A percentile compares a stretch with the other conserved stretches of the same genome.
These are phyloP conservation scores for Iselma pallidipennis DNA, from an alignment of 2,888 invertebrate species.

Conservation along the genomic window DNA sequence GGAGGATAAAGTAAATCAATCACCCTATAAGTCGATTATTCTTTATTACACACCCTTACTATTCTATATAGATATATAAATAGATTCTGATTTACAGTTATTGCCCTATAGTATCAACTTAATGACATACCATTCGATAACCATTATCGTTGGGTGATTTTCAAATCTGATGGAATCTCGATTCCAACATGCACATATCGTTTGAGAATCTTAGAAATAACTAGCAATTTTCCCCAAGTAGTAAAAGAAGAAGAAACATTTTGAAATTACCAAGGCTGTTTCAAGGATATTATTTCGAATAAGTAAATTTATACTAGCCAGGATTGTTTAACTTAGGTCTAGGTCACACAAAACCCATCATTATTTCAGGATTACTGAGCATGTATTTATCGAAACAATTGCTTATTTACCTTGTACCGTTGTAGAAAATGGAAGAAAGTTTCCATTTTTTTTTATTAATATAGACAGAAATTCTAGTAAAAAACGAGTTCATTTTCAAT, in stretches of 20 bases:
- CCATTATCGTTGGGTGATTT: slow-evolving; percentile 29
- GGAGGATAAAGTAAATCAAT: slow-evolving; percentile 15
- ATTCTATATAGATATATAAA: no score
- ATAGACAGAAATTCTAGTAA: background rate
- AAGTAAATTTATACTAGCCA: background rate
- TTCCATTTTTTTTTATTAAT: no score
- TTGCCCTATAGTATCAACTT: slow-evolving; percentile 24
- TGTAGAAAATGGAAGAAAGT: background rate
- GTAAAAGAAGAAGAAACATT: background rate
- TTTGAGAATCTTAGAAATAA: slow-evolving; percentile 12
- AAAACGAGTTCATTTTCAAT: background rate
- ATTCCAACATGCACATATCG: slow-evolving; percentile 13
- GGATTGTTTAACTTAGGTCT: background rate
- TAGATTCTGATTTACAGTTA: slow-evolving; percentile 40
- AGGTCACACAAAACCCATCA: background rate
- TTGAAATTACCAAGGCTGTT: slow-evolving; percentile 2
- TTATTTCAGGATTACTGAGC: background rate
- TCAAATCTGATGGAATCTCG: background rate
- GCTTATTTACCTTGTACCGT: background rate
- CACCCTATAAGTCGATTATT: slow-evolving; percentile 29
- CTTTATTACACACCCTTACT: slow-evolving; percentile 28
- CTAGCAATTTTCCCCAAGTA: slow-evolving; percentile 12
- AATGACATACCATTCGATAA: slow-evolving; percentile 33
- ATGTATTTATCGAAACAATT: background rate
- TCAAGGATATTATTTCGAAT: slow-evolving; percentile 4